Evolutionary conservation across 1,140 invertebrate species (phyloP).

Genomic region (Harpegnathos saltator): DNA sequence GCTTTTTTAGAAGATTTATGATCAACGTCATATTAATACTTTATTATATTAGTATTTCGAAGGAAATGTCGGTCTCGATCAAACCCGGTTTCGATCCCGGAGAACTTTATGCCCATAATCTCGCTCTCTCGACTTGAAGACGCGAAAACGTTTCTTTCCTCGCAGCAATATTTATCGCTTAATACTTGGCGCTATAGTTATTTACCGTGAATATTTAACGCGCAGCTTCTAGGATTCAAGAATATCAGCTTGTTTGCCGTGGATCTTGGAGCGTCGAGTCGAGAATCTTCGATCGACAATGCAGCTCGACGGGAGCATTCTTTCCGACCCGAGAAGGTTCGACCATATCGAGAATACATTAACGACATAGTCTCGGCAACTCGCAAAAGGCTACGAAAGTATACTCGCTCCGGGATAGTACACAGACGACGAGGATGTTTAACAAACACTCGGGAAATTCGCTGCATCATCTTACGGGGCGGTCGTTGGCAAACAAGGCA

Average conservation of each 20-base stretch:
- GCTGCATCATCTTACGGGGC: constrained; percentile 73
- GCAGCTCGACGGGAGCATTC: background rate
- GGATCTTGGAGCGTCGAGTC: background rate
- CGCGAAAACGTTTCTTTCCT: background rate
- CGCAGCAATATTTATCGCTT: too few relatives aligned
- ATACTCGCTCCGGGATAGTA: constrained; percentile 56
- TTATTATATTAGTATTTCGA: too few relatives aligned
- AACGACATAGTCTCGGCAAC: constrained; percentile 49
- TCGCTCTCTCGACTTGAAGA: background rate
- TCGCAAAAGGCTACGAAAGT: constrained; percentile 53
- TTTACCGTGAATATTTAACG: too few relatives aligned
- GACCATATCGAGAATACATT: constrained; percentile 59
- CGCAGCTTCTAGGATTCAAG: background rate
- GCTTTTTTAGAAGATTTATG: too few relatives aligned
- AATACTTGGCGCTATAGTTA: too few relatives aligned
- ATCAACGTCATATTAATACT: too few relatives aligned
- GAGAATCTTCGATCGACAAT: background rate
- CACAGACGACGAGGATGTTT: constrained; percentile 69
- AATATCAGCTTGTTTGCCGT: background rate
- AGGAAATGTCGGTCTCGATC: too few relatives aligned
- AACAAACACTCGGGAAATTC: constrained; percentile 77
- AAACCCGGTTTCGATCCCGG: too few relatives aligned
- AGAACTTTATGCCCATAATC: too few relatives aligned
- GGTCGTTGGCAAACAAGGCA: constrained; percentile 70
- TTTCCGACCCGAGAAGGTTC: constrained; percentile 8